These are phyloP conservation scores for Argya squamiceps DNA, from an alignment of 2,797 vertebrate species.

Conservation along the genomic window DNA sequence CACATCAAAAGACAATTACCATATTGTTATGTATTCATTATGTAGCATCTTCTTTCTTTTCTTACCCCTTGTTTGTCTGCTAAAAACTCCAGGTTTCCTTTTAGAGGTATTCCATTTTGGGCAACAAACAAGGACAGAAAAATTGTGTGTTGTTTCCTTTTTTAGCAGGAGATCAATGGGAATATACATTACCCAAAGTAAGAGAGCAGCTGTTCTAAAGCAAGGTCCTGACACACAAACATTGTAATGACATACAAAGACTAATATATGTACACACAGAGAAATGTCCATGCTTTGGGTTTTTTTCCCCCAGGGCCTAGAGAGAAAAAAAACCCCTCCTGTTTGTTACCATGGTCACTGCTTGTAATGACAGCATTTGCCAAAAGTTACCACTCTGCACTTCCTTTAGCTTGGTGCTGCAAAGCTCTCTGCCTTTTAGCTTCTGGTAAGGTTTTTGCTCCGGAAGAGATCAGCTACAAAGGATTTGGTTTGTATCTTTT, in stretches of 20 bases:
- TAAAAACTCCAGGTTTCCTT: neutral
- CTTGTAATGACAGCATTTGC: neutral
- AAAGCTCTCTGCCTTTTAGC: neutral
- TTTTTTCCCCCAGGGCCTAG: neutral
- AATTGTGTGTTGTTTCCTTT: neutral
- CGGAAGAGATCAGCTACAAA: neutral
- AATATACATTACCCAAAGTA: neutral
- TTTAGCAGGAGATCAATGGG: constrained; percentile 1
- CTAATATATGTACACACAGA: neutral
- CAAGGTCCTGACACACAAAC: constrained; percentile 32
- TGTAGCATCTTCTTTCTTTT: neutral
- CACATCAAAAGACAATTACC: neutral
- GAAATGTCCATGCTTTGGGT: neutral
- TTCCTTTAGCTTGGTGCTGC: neutral
- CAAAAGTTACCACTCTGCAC: neutral
- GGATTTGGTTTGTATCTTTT: neutral
- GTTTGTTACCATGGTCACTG: neutral
- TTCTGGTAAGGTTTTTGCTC: neutral
- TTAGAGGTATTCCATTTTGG: neutral
- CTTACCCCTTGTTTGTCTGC: neutral
- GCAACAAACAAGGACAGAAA: neutral
- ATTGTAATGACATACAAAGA: neutral
- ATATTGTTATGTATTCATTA: neutral
- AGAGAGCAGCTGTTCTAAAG: neutral
- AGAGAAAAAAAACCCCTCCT: neutral